Evolutionary conservation across 2,113 vertebrate genomes (phyloP).

Genomic region (Brachyhypopomus occidentalis): DNA sequence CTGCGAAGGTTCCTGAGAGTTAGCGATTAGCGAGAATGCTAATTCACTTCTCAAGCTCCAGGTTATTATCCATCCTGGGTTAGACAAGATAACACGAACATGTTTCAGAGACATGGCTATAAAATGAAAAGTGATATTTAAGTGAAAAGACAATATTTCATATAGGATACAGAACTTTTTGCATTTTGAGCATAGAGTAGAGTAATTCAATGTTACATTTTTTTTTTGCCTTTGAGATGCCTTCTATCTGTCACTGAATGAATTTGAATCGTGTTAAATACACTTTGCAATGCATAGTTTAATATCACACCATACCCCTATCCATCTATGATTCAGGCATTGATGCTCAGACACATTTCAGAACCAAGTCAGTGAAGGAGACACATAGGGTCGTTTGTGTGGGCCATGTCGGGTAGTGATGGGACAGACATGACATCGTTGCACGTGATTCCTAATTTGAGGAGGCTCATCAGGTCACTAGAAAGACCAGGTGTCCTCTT

Average conservation of each 20-base stretch:
- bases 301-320: neutral
- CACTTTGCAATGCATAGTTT: neutral
- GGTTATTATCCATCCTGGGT: conserved; percentile 61
- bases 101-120: conserved; percentile 40
- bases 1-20: conserved; percentile 69
- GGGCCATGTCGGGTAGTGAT: conserved; percentile 57
- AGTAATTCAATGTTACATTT: neutral
- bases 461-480: conserved; percentile 66
- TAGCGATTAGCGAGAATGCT: conserved; percentile 63
- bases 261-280: neutral
- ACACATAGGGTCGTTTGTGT: conserved; percentile 3
- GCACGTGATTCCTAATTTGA: conserved; percentile 65
- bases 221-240: neutral
- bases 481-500: conserved; percentile 69
- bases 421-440: conserved; percentile 54
- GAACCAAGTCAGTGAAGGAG: neutral
- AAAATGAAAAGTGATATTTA: conserved; percentile 7
- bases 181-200: neutral
- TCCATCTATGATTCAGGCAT: conserved; percentile 12
- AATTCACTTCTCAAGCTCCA: conserved; percentile 52
- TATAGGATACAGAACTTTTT: neutral
- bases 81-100: conserved; percentile 64
- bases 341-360: neutral
- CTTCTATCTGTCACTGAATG: neutral
- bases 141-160: neutral